phyloP scores from a whole-genome alignment of 2,113 vertebrate genomes.

The Gallinago jamesoni region DNA sequence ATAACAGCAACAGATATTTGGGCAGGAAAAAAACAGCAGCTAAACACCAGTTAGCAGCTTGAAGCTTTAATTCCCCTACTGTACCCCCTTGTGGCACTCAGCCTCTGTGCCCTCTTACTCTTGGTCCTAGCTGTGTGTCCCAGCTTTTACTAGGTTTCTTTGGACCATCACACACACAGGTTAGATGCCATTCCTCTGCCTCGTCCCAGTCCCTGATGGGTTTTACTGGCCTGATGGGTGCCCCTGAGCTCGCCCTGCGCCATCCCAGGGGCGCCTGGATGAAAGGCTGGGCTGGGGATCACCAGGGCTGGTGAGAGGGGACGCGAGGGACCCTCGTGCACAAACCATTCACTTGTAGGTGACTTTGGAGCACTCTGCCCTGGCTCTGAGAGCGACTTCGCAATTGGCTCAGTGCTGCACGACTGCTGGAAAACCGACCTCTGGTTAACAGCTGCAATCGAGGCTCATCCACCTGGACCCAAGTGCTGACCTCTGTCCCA shows the following conservation, averaged over 20 bases:
- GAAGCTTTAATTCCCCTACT: background rate
- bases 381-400: background rate
- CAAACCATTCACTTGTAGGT: rapidly evolving
- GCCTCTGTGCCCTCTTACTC: background rate
- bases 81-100: background rate
- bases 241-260: background rate
- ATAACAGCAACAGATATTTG: background rate
- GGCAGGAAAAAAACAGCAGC: background rate
- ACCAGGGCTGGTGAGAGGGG: rapidly evolving
- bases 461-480: background rate
- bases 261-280: background rate
- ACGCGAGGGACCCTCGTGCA: background rate
- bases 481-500: rapidly evolving
- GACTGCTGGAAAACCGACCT: background rate
- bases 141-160: background rate
- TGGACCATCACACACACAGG: background rate
- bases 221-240: background rate
- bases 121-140: background rate
- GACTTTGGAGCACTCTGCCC: background rate
- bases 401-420: background rate
- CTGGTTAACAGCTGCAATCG: background rate
- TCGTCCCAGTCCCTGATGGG: background rate
- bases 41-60: background rate
- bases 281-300: background rate
- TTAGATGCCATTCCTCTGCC: background rate